Base-by-base conservation (phyloP, 1,140 invertebrate species). In the Apis mellifera region DNA sequence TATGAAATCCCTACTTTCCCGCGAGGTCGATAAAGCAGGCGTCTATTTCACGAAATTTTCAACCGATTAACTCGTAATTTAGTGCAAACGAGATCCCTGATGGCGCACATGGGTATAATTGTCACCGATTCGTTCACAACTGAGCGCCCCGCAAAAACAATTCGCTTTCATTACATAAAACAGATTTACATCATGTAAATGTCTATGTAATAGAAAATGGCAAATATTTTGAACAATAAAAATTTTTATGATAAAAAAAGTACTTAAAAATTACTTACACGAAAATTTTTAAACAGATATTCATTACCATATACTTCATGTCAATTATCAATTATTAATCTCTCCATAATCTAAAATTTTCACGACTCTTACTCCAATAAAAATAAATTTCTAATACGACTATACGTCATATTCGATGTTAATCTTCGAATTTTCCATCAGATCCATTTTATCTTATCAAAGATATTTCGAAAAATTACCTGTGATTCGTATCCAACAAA, bases 31-130 rank as follows among this genome's bases (percentile, higher is more conserved):
- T 84, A 81, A 89, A 60, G 65, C 21, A 87, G 86, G 59, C 42
- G n/a, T 50, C 85, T 68, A 42, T 62, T 12, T 13, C 15, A 4
- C 5, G 32, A 8, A 52, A 74, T 76, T 83, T 83, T 72, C 68
- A 73, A 32, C 32, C 71, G 71, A 80, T 85, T 84, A 78, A 82
- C 26, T 64, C 7, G 50, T 55, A 82, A 87, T 82, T 84, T 75
- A 64, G 42, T 84, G 60, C 69, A 70, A 82, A 70, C 62, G 68
- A 64, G 76, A 11, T 15, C 42, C 32, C 54, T 66, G 82, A 80
- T 85, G 66, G 83, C 77, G 83, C 60, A 57, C 59, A 55, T 75
- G 32, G 70, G 15, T 71, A 74, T 60, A 88, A 88, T 85, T 87
- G 78, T n/a, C 42, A 72, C 11, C 73, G 26, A 78, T 62, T 86